A percentile compares a stretch with the other conserved stretches of the same genome.
Conservation (phyloP, 2,888 invertebrate species). For the Anarsia innoxiella region DNA sequence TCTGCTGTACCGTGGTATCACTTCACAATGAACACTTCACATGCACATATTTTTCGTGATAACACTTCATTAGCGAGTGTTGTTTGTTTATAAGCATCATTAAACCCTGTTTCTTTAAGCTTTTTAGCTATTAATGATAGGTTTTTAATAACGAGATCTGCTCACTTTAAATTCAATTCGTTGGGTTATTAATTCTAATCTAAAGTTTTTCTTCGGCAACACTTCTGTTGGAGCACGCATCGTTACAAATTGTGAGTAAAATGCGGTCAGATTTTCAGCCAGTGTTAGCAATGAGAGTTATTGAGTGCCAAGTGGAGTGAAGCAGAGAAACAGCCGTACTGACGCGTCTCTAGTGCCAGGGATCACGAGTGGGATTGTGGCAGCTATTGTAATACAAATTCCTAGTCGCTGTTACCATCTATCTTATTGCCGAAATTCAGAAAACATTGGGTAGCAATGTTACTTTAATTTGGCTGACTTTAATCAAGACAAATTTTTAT, state of each 20-base stretch:
- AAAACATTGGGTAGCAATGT: conserved; percentile 28
- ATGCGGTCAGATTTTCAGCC: conserved; percentile 6
- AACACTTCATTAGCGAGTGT: conserved; percentile 7
- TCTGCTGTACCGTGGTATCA: neutral
- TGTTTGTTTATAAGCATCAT: conserved; percentile 14
- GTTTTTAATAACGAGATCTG: neutral
- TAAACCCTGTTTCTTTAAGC: conserved; percentile 4
- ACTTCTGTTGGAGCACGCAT: no score
- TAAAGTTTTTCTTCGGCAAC: neutral
- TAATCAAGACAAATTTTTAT: no score
- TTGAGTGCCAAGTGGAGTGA: conserved; percentile 68
- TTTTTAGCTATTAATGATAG: no score
- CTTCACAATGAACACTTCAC: neutral
- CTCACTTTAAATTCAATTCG: neutral
- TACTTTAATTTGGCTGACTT: no score
- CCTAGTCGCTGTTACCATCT: conserved; percentile 57
- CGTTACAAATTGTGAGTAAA: no score
- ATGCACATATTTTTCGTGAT: conserved; percentile 8
- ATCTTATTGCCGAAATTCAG: conserved; percentile 49
- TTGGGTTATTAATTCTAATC: no score
- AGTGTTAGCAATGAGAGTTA: conserved; percentile 45
- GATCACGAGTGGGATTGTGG: conserved; percentile 47
- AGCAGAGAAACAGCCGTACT: conserved; percentile 56
- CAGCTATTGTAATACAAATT: conserved; percentile 59
- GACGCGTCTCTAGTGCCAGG: conserved; percentile 48